These are phyloP conservation scores for Orthochromis indermauri DNA, from an alignment of 2,113 vertebrate species.

Conservation along the genomic window DNA sequence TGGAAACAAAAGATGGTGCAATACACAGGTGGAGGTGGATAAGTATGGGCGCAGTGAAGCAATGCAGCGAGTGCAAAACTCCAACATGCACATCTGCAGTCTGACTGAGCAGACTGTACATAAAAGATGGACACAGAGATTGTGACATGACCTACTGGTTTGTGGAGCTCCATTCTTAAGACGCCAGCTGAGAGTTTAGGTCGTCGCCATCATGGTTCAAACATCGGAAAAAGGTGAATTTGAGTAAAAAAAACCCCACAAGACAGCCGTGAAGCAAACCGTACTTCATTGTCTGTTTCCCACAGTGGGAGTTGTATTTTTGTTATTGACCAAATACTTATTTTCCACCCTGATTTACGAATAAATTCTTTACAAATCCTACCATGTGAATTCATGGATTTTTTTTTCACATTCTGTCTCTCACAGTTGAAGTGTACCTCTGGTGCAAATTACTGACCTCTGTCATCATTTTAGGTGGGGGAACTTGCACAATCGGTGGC, in stretches of 20 bases:
- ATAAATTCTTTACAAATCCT: no score
- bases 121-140: neutral
- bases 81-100: neutral
- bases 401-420: no score
- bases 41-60: neutral
- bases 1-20: neutral
- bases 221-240: neutral
- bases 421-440: no score
- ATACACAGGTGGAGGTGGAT: neutral
- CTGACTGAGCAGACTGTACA: neutral
- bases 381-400: no score
- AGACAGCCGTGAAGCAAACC: neutral
- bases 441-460: no score
- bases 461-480: no score
- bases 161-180: neutral
- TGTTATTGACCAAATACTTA: no score
- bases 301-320: no score
- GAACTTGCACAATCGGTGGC: no score
- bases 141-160: neutral
- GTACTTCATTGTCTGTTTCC: neutral
- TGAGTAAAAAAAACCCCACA: accelerated
- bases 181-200: neutral
- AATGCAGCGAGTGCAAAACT: neutral
- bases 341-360: no score
- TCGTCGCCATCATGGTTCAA: neutral